Evolutionary conservation across 2,113 vertebrate species (phyloP), one percentile per base, ranked within the genome.

Genomic region (Theropithecus gelada): DNA sequence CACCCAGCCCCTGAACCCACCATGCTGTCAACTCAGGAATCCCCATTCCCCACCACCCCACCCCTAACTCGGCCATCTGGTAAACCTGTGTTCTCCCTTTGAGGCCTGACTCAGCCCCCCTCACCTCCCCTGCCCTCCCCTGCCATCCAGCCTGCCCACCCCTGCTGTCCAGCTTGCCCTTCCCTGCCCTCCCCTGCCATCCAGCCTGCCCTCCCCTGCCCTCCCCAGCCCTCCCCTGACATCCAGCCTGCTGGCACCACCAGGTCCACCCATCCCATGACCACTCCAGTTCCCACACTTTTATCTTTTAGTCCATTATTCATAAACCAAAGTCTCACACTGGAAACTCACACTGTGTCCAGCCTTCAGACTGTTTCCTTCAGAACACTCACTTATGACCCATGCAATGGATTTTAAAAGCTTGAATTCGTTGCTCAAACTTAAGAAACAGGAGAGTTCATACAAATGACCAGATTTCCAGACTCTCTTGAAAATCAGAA

Each of bases 201-300:
- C 9, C 68, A 32, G 3, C 50, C 45, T 32, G 8, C 50, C 40
- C 12, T 50, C 48, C 48, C 48, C 73, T 25, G 70, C 52, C 18
- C 57, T 66, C 6, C 78, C 66, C 50, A 22, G 8, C 50, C n/a
- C 13, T 50, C 3, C 14, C 14, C 50, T 16, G 50, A 1, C 50
- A 1, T 48, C 10, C 68, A 32, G 3, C 27, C 73, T 27, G 61
- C 52, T 12, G 12, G 52, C 79, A 66, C 40, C 23, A 68, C 14
- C 8, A 23, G 0, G 3, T 5, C 48, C 30, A 14, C 27, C 22
- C n/a, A 13, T 3, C 78, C 35, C 61, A 45, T 0, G 0, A 4
- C 22, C 18, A 5, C 38, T 40, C 45, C 20, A 79, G 45, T 32
- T 72, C 10, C 48, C 59, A 50, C 9, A 50, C 25, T 25, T 91